These are phyloP conservation scores for Meloidogyne hapla DNA, from an alignment of 1,140 invertebrate species.

Conservation along the genomic window DNA sequence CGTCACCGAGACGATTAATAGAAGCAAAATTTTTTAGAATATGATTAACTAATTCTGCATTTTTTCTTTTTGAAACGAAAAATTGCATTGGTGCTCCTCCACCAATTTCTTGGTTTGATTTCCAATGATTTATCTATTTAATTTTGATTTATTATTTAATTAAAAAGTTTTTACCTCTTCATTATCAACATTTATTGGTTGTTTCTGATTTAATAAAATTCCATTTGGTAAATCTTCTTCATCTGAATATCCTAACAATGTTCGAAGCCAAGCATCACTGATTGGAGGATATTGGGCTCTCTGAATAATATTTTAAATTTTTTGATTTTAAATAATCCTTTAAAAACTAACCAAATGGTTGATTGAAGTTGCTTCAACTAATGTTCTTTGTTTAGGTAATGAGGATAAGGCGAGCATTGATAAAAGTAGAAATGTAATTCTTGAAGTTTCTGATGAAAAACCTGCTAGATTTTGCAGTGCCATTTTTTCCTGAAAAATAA, in stretches of 20 bases:
- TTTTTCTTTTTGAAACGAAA: conserved; percentile 23
- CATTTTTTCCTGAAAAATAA: background rate
- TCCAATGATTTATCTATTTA: background rate
- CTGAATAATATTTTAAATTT: background rate
- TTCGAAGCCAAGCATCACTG: conserved; percentile 14
- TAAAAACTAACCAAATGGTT: background rate
- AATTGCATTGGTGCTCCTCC: background rate
- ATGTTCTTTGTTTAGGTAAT: background rate
- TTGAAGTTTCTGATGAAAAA: no score
- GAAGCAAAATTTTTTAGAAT: conserved; percentile 33
- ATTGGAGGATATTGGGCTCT: background rate
- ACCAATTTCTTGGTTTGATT: background rate
- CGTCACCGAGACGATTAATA: conserved; percentile 30
- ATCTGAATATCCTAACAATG: conserved; percentile 16
- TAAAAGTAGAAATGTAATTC: background rate
- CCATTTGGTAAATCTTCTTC: background rate
- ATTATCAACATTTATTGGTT: background rate
- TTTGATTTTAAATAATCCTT: background rate
- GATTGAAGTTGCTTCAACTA: background rate
- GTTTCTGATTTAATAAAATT: background rate
- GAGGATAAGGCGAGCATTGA: background rate
- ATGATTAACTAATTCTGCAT: conserved; percentile 33
- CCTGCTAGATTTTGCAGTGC: background rate
- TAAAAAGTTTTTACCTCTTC: background rate
- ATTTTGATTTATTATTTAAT: background rate